Conservation (phyloP, 1,140 invertebrate genomes). For the Brachionus koreanus region DNA sequence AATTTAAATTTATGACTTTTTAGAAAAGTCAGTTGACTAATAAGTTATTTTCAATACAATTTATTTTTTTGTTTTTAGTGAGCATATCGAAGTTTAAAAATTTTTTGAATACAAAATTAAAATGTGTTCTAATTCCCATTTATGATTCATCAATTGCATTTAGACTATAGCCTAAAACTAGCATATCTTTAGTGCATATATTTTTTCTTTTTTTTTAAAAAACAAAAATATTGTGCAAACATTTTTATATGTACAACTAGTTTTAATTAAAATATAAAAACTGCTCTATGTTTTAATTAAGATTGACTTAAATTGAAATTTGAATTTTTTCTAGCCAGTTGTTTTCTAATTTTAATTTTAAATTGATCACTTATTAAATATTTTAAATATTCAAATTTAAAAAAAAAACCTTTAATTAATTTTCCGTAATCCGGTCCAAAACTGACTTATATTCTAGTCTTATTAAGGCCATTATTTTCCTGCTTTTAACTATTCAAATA, state of each 20-base stretch:
- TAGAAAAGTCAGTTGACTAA: no score
- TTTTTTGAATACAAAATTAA: neutral
- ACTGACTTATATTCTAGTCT: no score
- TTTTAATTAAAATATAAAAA: neutral
- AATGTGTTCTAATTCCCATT: neutral
- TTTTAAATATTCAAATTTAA: neutral
- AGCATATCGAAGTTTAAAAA: no score
- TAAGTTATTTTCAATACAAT: no score
- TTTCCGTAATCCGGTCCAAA: neutral
- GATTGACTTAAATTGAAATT: neutral
- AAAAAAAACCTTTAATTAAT: neutral
- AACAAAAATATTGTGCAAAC: neutral
- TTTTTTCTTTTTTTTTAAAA: neutral
- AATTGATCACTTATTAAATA: neutral
- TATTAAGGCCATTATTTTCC: no score
- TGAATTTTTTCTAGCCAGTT: no score
- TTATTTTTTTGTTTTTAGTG: no score
- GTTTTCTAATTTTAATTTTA: neutral
- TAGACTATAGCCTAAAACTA: neutral
- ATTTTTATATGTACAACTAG: neutral
- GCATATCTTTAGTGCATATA: neutral
- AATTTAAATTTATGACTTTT: no score
- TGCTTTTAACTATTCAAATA: no score
- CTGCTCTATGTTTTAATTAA: neutral
- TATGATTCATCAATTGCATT: neutral